These are phyloP conservation scores for Nibea albiflora DNA, from an alignment of 2,113 vertebrate genomes.

Conservation along the genomic window DNA sequence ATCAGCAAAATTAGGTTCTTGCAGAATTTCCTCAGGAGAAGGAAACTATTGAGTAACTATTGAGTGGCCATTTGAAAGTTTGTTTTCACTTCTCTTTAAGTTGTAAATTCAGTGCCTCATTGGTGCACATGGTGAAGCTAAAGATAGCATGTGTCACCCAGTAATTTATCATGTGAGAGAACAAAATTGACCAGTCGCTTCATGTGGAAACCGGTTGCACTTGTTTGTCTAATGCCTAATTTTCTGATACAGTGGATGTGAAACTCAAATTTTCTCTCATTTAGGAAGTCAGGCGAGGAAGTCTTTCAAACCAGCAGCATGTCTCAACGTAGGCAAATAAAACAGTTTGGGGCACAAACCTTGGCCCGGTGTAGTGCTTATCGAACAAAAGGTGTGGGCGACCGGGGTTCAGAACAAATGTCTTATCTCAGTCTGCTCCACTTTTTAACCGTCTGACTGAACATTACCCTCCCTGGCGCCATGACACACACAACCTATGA, in stretches of 20 bases:
- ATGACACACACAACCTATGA: conserved; percentile 1
- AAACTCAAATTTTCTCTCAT: background rate
- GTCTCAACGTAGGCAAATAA: conserved; percentile 15
- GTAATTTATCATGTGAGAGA: conserved; percentile 55
- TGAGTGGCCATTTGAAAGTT: conserved; percentile 59
- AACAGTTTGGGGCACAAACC: conserved; percentile 6
- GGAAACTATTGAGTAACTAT: conserved; percentile 70
- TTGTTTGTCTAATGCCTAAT: background rate
- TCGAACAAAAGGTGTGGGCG: conserved; percentile 20
- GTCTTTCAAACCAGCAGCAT: background rate
- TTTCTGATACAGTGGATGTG: background rate
- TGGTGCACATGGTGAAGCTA: conserved; percentile 36
- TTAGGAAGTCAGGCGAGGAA: background rate
- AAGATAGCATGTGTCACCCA: conserved; percentile 36
- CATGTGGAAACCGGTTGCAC: background rate
- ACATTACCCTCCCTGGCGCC: conserved; percentile 2
- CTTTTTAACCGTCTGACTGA: conserved; percentile 34
- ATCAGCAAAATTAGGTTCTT: conserved; percentile 69
- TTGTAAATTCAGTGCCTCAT: background rate
- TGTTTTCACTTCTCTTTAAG: conserved; percentile 76
- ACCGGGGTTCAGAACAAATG: conserved; percentile 19
- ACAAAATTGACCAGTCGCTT: background rate
- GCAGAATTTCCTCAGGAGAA: conserved; percentile 56
- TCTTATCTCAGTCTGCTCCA: conserved; percentile 44
- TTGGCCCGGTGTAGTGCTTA: background rate